Conservation (phyloP, 30 jellyfish, hydroid and myxozoan genomes). For the Pelagia noctiluca region DNA sequence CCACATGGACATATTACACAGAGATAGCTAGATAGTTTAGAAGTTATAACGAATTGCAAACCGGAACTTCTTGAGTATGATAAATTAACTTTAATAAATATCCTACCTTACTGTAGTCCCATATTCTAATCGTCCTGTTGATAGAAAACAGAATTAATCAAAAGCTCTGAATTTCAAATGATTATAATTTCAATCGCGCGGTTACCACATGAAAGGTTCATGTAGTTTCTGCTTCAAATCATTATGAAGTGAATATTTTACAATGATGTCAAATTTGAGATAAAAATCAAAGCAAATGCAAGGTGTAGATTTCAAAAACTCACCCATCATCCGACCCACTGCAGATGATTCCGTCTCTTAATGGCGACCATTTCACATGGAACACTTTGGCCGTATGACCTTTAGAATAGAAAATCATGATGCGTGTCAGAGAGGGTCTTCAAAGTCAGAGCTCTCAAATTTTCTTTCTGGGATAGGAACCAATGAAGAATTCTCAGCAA, state of each 20-base stretch:
- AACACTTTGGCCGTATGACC: constrained; percentile 82
- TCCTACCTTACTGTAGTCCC: constrained; percentile 82
- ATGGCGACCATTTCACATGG: constrained; percentile 75
- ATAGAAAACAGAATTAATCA: background rate
- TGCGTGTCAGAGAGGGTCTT: background rate
- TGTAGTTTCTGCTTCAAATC: too few relatives aligned
- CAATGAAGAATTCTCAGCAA: too few relatives aligned
- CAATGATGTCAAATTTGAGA: too few relatives aligned
- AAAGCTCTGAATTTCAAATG: too few relatives aligned
- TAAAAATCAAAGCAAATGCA: background rate
- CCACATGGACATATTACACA: too few relatives aligned
- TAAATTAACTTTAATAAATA: background rate
- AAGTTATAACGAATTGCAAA: too few relatives aligned
- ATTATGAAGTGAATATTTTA: too few relatives aligned
- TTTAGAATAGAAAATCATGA: background rate
- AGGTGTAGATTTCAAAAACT: background rate
- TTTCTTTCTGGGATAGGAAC: too few relatives aligned
- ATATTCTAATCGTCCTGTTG: constrained; percentile 70
- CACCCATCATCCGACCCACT: constrained; percentile 88
- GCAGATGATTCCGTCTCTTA: constrained; percentile 79
- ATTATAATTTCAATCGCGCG: too few relatives aligned
- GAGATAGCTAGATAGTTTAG: too few relatives aligned
- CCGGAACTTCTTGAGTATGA: background rate
- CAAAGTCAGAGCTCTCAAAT: background rate
- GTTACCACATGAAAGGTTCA: too few relatives aligned